Evolutionary conservation across 1,140 invertebrate genomes (phyloP).

Genomic region (Philotrypesis tridentata): DNA sequence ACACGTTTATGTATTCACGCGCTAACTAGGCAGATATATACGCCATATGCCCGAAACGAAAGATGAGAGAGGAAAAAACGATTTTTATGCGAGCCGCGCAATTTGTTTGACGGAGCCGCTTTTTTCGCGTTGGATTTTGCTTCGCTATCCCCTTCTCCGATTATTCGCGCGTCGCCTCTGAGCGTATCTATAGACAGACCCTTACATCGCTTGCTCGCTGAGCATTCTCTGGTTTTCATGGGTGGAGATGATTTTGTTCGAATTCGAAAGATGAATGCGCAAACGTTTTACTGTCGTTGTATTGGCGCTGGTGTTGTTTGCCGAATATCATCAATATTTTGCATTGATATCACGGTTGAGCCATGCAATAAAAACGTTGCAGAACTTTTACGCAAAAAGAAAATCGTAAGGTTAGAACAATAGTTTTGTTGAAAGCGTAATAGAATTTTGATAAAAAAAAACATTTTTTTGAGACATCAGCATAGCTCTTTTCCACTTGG

Average conservation of each 20-base stretch:
- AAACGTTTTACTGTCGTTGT: not conserved
- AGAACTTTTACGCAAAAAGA: too few relatives aligned
- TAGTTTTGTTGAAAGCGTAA: too few relatives aligned
- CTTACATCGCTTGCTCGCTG: not conserved
- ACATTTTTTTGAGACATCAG: too few relatives aligned
- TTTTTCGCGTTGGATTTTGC: not conserved
- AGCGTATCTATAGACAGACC: not conserved
- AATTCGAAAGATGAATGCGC: not conserved
- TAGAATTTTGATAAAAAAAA: too few relatives aligned
- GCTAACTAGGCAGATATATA: conserved; percentile 45
- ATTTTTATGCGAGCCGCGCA: conserved; percentile 31
- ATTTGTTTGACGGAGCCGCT: conserved; percentile 36
- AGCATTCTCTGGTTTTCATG: not conserved
- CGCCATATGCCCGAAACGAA: conserved; percentile 41
- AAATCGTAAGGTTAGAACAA: too few relatives aligned
- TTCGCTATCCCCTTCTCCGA: not conserved
- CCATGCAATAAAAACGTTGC: too few relatives aligned
- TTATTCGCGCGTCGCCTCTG: not conserved
- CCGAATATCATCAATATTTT: too few relatives aligned
- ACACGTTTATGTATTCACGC: conserved; percentile 38
- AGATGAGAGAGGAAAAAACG: not conserved
- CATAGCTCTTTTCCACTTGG: too few relatives aligned
- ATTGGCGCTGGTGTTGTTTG: too few relatives aligned
- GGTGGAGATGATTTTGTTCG: conserved; percentile 23
- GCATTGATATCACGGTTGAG: too few relatives aligned